A percentile compares a stretch with the other conserved stretches of the same genome.
Conservation (phyloP, 2,797 vertebrate genomes). For the Apogon hyalosoma region DNA sequence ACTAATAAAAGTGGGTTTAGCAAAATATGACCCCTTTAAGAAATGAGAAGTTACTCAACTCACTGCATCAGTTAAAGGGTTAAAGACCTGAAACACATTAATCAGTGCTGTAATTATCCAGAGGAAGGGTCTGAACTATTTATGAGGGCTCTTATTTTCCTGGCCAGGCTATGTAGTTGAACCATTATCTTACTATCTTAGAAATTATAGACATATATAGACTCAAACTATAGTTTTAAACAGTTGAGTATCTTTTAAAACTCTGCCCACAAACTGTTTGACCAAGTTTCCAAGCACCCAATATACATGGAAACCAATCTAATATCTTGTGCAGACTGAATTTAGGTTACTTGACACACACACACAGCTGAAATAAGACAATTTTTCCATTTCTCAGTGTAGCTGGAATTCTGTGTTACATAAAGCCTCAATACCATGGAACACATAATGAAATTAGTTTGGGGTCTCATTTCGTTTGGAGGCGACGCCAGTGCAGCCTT, state of each 20-base stretch:
- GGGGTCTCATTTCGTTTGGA: slow-evolving; percentile 67
- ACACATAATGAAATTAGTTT: slow-evolving; percentile 71
- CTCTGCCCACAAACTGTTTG: slow-evolving; percentile 32
- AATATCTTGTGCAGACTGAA: slow-evolving; percentile 65
- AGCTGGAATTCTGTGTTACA: slow-evolving; percentile 76
- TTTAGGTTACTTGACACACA: slow-evolving; percentile 50
- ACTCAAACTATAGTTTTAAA: slow-evolving; percentile 29
- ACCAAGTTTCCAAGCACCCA: slow-evolving; percentile 53
- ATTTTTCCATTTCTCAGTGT: slow-evolving; percentile 76
- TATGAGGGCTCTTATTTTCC: too few species aligned
- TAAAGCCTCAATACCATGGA: slow-evolving; percentile 76
- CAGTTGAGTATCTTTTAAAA: slow-evolving; percentile 8
- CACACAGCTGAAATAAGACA: slow-evolving; percentile 63
- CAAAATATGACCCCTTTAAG: too few species aligned
- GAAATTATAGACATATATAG: slow-evolving; percentile 23
- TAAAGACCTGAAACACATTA: too few species aligned
- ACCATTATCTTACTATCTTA: neutral
- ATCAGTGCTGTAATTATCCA: too few species aligned
- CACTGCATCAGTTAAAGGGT: too few species aligned
- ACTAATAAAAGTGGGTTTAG: too few species aligned
- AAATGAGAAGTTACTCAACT: too few species aligned
- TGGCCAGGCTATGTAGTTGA: too few species aligned
- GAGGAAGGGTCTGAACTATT: too few species aligned
- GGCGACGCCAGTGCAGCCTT: slow-evolving; percentile 50
- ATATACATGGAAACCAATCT: slow-evolving; percentile 52